phyloP scores from a whole-genome alignment of 2,888 invertebrate species.

The Operophtera brumata region DNA sequence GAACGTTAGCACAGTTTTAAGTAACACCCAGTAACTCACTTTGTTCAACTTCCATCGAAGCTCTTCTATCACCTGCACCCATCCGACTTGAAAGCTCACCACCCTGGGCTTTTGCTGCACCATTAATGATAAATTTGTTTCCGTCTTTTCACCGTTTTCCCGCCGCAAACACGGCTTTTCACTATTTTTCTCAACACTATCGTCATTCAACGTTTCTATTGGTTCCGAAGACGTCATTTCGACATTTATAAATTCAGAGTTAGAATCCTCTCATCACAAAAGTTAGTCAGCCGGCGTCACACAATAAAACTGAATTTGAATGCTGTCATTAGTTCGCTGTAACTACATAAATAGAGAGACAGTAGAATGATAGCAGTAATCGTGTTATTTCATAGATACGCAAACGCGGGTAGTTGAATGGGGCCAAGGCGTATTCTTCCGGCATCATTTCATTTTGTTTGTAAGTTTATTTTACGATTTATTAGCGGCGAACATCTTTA shows the following conservation, averaged over 20 bases:
- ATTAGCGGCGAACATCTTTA: not conserved
- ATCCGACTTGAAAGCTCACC: slow-evolving; percentile 53
- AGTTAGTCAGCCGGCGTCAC: slow-evolving; percentile 8
- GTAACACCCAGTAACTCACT: slow-evolving; percentile 49
- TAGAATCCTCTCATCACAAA: slow-evolving; percentile 22
- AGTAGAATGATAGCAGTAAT: slow-evolving; percentile 41
- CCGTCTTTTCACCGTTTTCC: slow-evolving; percentile 25
- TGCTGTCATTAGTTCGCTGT: slow-evolving; percentile 21
- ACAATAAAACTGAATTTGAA: slow-evolving; percentile 17
- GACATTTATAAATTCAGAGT: slow-evolving; percentile 24
- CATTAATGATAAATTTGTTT: slow-evolving; percentile 8
- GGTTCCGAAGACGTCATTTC: slow-evolving; percentile 46
- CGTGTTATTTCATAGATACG: slow-evolving; percentile 43
- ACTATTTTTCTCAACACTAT: slow-evolving; percentile 36
- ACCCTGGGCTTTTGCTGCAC: slow-evolving; percentile 35
- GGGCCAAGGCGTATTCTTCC: slow-evolving; percentile 59
- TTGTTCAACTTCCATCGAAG: slow-evolving; percentile 55
- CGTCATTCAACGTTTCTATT: slow-evolving; percentile 40
- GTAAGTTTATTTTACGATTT: not conserved
- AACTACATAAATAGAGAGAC: slow-evolving; percentile 39
- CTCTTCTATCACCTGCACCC: slow-evolving; percentile 68
- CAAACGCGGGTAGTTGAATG: slow-evolving; percentile 50
- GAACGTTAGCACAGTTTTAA: slow-evolving; percentile 13
- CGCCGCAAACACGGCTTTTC: slow-evolving; percentile 26
- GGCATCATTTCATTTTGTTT: slow-evolving; percentile 31